Base-by-base conservation (phyloP, 2,797 vertebrate genomes). In the Podargus strigoides region DNA sequence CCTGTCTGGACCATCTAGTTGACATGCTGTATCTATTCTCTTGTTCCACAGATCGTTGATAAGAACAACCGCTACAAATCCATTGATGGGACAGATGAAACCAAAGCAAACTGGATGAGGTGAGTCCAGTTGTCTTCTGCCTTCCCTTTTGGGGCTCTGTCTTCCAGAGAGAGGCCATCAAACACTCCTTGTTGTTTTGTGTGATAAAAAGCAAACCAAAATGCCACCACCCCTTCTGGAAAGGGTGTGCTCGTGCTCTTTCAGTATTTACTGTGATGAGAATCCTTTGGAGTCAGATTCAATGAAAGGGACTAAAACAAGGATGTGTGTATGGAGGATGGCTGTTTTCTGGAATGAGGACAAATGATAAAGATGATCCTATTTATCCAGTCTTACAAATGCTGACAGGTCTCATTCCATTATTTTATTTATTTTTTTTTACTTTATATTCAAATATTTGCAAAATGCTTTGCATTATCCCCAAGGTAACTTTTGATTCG, bases 81-180 rank as follows among this genome's bases (percentile, higher is more conserved):
- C 86, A 98, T 99, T 8, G 98, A 99, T 77, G 99, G 99, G 78
- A 98, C 98, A 3, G 98, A 99, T 73, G 98, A 99, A 95, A 98
- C 98, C 84, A 98, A 98, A 97, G 98, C 99, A 95, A 99, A 99
- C 97, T 99, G 99, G 99, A 99, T 99, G 99, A 99, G 99, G 99
- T 99, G 96, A 98, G 97, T 96, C 89, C 69, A 23, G 18, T 83
- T 92, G 53, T 93, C 81, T 92, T 93, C 76, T 88, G 36, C 30
- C 42, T 89, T 93, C 56, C 24, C 5, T 47, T 85, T 17, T 66
- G 78, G 94, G 75, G 21, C 42, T 81, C 82, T 52, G 24, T 68
- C 30, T 86, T 74, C 66, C 42, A 76, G 50, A 90, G 42, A 88
- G 53, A 32, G 21, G 87, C 70, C 77, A 80, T 85, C 80, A 80